Evolutionary conservation across 2,797 vertebrate genomes (phyloP).

Genomic region (Thripadectes ignobilis): DNA sequence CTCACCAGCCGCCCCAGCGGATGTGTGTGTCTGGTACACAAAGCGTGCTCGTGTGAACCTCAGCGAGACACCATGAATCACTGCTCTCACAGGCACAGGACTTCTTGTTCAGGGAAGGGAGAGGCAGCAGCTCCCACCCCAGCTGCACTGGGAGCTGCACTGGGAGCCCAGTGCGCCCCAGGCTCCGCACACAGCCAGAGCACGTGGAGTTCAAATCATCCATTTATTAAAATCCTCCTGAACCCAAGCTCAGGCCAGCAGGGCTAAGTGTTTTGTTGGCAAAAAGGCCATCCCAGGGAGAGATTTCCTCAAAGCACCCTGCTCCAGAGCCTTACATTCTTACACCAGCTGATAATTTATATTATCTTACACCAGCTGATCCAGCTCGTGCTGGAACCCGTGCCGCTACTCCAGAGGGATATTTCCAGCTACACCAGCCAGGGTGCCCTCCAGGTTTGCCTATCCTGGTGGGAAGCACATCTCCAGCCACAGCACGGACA

Average conservation of each 20-base stretch:
- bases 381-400: fast-evolving
- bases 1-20: background rate
- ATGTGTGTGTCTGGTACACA: background rate
- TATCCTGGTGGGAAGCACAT: background rate
- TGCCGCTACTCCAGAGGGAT: background rate
- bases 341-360: background rate
- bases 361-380: background rate
- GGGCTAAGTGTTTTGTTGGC: background rate
- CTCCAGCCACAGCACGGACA: background rate
- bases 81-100: background rate
- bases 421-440: background rate
- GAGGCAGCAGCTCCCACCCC: slow-evolving; percentile 9
- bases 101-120: background rate
- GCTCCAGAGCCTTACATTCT: background rate
- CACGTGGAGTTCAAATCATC: background rate
- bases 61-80: background rate
- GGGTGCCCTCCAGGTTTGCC: background rate
- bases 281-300: background rate
- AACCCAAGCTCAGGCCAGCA: background rate
- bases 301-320: background rate
- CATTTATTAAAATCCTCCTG: background rate
- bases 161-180: background rate
- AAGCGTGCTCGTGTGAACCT: background rate
- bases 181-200: background rate
- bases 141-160: fast-evolving